Evolutionary conservation across 53 echinoderm and acorn worm genomes (phyloP), one percentile per base, ranked within the genome.

Genomic region (Echinometra lucunter): DNA sequence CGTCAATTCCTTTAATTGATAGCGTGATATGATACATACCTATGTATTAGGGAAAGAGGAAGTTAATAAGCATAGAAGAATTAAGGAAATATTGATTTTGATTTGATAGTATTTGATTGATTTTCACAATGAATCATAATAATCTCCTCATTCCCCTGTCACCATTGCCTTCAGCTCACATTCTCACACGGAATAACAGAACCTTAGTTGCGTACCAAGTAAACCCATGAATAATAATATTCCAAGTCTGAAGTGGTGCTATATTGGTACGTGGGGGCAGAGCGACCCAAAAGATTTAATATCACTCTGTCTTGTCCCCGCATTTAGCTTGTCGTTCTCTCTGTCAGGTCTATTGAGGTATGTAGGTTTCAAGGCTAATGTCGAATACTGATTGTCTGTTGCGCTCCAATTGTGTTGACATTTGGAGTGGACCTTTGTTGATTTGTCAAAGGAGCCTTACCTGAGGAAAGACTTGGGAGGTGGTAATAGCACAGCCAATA

Each of bases 301-400:
- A 60, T 63, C 90, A 9, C 63, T 37, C 58, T 38, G 21, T 37
- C 90, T 90, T 90, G 88, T 37, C 66, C 23, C 37, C 13, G 90
- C 90, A 60, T 90, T 85, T 85, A 12, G 85, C 85, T 49, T 28
- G 85, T 30, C 18, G 15, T 28, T 49, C 85, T 85, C 49, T 11
- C 49, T 85, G 85, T 11, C 49, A 27, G 12, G 28, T n/a, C 45
- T n/a, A 25, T 28, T 49, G n/a, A 80, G 40, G 37, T 88, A 88
- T 88, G 38, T 53, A n/a, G 88, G 57, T 88, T 88, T 88, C 88
- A 88, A 88, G 88, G 88, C 56, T 88, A 88, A 88, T n/a, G 57
- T 56, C 53, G 53, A 57, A 56, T 37, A 40, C 37, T 89, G 88
- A 56, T n/a, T 55, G 88, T 88, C 56, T 55, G 89, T 60, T 58